Evolutionary conservation across 2,113 vertebrate genomes (phyloP), one percentile per base, ranked within the genome.

Genomic region (Cheirogaleus medius): DNA sequence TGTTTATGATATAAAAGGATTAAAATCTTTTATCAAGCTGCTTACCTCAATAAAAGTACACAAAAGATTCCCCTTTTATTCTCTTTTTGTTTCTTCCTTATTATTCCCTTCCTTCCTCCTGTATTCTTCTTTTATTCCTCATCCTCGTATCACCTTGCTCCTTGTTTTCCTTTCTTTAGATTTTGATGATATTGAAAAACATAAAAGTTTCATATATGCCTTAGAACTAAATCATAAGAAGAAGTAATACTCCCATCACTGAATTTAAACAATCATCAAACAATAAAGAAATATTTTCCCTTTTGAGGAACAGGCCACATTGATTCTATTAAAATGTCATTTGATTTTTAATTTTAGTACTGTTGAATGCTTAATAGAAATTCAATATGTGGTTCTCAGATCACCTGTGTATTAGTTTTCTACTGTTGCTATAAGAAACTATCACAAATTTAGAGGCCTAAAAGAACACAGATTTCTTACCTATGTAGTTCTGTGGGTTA

Each of bases 141-240:
- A 74, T 52, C 25, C 27, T 73, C 23, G 18, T 39, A 63, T 49
- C 11, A 32, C 15, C 5, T 89, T 73, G 54, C 18, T 60, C 8
- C 78, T 58, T 54, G 60, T 73, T 56, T 14, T 42, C 27, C 39
- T n/a, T 56, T 42, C 73, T 76, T 86, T 63, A 66, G 18, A 66
- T 92, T 83, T 76, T 74, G 54, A 66, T 34, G 1, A 91, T 90
- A 54, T 14, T 95, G 80, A 66, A 94, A 80, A 92, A 37, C 6
- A 42, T 21, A 77, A 80, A 73, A 42, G 27, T 87, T 89, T 94
- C 21, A 29, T 44, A 42, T 74, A 27, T n/a, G 15, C 4, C 47
- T 64, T 37, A 91, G 37, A 93, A 82, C 27, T 12, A 1, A 34
- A 44, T 49, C 18, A 34, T 85, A 81, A 95, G 56, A 78, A 87